Evolutionary conservation across 1,140 invertebrate genomes (phyloP).

Genomic region (Temnothorax nylanderi): DNA sequence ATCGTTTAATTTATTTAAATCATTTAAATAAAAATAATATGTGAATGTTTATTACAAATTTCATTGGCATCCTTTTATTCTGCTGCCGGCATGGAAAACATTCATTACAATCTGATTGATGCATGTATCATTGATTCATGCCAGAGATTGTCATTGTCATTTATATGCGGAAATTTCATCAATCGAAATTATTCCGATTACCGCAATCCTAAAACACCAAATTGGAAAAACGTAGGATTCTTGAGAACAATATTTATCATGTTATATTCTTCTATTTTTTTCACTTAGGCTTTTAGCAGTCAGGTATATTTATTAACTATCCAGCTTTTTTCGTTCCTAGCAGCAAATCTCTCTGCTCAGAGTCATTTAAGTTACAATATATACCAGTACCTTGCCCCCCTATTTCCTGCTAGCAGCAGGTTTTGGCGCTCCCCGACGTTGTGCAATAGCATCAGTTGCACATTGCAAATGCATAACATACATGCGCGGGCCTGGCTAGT

Average conservation of each 20-base stretch:
- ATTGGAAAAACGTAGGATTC: background rate
- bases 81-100: background rate
- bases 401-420: background rate
- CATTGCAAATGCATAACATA: background rate
- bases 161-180: background rate
- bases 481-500: no score
- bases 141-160: background rate
- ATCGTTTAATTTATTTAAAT: background rate
- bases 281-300: background rate
- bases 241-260: background rate
- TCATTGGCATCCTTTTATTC: background rate
- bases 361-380: background rate
- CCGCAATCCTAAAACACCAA: background rate
- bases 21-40: conserved; percentile 8
- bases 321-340: background rate
- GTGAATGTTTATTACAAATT: background rate
- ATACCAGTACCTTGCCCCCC: background rate
- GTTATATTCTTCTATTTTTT: background rate
- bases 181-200: background rate
- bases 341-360: conserved; percentile 3
- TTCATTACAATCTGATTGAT: background rate
- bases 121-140: background rate
- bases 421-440: background rate
- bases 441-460: conserved; percentile 11
- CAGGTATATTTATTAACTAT: background rate